Evolutionary conservation across 1,140 invertebrate genomes (phyloP).

Genomic region (Stegodyphus dumicola): DNA sequence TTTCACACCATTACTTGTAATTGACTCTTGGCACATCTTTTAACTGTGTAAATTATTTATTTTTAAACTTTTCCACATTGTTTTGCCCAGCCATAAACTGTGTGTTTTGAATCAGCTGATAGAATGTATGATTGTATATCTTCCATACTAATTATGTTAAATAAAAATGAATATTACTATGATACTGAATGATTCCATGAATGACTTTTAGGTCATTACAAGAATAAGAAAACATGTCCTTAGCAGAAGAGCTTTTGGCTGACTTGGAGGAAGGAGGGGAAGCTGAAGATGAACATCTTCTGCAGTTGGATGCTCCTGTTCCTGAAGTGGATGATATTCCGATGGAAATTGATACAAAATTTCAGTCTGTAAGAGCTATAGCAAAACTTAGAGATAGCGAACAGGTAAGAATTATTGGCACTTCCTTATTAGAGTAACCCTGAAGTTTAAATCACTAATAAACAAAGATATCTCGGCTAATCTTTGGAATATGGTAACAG

Average conservation of each 20-base stretch:
- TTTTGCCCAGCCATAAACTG: too few species aligned
- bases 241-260: conserved; percentile 93
- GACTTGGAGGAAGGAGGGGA: conserved; percentile 93
- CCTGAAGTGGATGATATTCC: conserved; percentile 66
- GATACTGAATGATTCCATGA: too few species aligned
- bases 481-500: too few species aligned
- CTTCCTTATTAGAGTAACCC: background rate
- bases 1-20: too few species aligned
- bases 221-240: conserved; percentile 77
- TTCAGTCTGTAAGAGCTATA: conserved; percentile 81
- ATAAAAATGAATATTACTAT: too few species aligned
- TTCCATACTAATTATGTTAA: too few species aligned
- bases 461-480: background rate
- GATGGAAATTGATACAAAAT: conserved; percentile 71
- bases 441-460: conserved; percentile 7
- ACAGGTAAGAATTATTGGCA: conserved; percentile 63
- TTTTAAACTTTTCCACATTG: too few species aligned
- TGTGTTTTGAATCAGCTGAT: too few species aligned
- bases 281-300: conserved; percentile 68
- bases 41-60: too few species aligned
- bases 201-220: too few species aligned
- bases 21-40: too few species aligned
- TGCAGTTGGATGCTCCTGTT: conserved; percentile 66
- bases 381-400: conserved; percentile 82
- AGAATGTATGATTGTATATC: too few species aligned